phyloP scores from a whole-genome alignment of 2,113 vertebrate species.

The Calidris pugnax region DNA sequence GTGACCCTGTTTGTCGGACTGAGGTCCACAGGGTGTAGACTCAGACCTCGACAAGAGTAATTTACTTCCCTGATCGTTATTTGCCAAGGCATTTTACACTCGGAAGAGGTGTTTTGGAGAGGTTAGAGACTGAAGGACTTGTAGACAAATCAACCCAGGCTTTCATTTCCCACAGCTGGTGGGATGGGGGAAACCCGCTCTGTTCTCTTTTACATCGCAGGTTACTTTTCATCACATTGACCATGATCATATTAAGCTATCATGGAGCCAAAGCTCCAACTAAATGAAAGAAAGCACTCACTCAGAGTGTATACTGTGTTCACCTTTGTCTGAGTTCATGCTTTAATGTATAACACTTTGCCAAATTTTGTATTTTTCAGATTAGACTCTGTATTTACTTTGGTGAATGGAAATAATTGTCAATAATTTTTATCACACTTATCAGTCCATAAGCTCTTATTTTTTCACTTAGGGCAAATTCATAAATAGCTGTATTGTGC shows the following conservation, averaged over 20 bases:
- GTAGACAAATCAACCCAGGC: not conserved
- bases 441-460: not conserved
- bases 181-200: not conserved
- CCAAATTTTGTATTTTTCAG: not conserved
- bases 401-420: not conserved
- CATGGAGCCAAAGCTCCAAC: not conserved
- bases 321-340: not conserved
- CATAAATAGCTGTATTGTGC: not conserved
- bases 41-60: fast-evolving
- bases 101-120: not conserved
- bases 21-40: not conserved
- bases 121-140: not conserved
- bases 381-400: not conserved
- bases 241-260: not conserved
- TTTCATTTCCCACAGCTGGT: fast-evolving
- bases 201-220: not conserved
- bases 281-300: not conserved
- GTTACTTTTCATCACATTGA: not conserved
- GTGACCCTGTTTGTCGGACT: not conserved
- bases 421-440: not conserved
- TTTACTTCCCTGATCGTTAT: not conserved
- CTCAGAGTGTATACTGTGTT: not conserved
- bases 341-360: not conserved
- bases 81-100: not conserved
- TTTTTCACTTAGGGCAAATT: not conserved